Conservation (phyloP, 2,888 invertebrate species). For the Chelonus formosanus region DNA sequence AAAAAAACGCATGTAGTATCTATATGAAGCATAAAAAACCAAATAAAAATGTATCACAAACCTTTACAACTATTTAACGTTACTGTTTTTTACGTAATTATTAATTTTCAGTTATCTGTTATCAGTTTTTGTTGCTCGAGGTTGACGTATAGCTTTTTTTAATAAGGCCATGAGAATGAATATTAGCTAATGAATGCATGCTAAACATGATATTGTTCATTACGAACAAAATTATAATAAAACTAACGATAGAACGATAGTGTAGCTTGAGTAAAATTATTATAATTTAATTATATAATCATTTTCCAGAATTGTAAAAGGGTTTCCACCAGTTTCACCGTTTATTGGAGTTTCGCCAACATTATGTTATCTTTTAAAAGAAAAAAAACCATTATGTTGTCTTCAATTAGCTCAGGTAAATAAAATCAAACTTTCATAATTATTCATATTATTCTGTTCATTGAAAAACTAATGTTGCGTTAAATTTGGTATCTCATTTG, state of each 20-base stretch:
- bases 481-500: no score
- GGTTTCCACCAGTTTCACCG: constrained; percentile 95
- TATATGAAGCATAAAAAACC: no score
- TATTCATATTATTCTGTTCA: no score
- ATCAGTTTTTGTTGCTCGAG: constrained; percentile 17
- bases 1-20: no score
- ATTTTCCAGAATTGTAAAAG: constrained; percentile 86
- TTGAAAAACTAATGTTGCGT: no score
- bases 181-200: background rate
- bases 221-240: background rate
- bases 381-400: constrained; percentile 95
- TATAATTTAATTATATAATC: background rate
- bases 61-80: no score
- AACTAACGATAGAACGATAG: background rate
- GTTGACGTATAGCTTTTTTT: background rate
- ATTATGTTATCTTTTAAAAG: constrained; percentile 92
- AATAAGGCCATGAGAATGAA: constrained; percentile 4
- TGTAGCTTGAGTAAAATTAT: background rate
- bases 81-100: background rate
- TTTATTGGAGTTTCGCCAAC: constrained; percentile 99
- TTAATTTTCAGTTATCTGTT: constrained; percentile 18
- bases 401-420: constrained; percentile 87
- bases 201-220: no score
- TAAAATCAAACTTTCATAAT: background rate
- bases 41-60: no score